Conservation (phyloP, 2,113 vertebrate species). For the Silurus glanis region DNA sequence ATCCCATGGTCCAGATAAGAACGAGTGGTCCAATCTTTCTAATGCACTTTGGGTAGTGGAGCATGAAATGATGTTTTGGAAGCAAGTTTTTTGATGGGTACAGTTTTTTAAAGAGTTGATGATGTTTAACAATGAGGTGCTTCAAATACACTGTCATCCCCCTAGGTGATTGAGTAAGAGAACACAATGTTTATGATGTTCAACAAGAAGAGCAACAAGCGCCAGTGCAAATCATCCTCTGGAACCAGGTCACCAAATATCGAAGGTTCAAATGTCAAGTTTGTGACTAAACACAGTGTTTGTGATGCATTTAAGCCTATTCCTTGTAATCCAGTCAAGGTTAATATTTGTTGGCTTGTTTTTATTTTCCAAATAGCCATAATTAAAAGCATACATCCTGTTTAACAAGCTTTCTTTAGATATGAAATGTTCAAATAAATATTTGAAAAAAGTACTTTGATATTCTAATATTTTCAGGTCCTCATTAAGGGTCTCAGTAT, state of each 20-base stretch:
- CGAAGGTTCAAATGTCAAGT: conserved; percentile 4
- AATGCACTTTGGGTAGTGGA: conserved; percentile 15
- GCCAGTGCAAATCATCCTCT: conserved; percentile 17
- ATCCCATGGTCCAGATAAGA: conserved; percentile 25
- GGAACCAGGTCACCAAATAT: conserved; percentile 33
- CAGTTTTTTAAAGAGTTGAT: conserved; percentile 15
- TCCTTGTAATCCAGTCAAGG: too few species aligned
- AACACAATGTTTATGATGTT: conserved; percentile 31
- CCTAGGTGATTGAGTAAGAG: conserved; percentile 5
- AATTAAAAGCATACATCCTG: too few species aligned
- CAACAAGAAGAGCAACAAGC: conserved; percentile 32
- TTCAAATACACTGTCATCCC: conserved; percentile 27
- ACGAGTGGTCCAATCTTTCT: conserved; percentile 4
- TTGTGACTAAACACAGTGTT: conserved; percentile 33
- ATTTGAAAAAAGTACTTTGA: too few species aligned
- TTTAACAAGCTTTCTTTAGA: too few species aligned
- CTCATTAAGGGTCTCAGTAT: too few species aligned
- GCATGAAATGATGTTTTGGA: conserved; percentile 22
- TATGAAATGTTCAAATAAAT: too few species aligned
- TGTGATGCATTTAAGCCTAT: background rate
- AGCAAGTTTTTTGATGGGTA: conserved; percentile 15
- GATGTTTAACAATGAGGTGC: conserved; percentile 18
- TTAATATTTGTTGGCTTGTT: too few species aligned
- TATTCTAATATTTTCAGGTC: too few species aligned
- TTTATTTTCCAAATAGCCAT: too few species aligned